Conservation (phyloP, 37 sponge, comb jelly and placozoan genomes). For the Bolinopsis microptera region DNA sequence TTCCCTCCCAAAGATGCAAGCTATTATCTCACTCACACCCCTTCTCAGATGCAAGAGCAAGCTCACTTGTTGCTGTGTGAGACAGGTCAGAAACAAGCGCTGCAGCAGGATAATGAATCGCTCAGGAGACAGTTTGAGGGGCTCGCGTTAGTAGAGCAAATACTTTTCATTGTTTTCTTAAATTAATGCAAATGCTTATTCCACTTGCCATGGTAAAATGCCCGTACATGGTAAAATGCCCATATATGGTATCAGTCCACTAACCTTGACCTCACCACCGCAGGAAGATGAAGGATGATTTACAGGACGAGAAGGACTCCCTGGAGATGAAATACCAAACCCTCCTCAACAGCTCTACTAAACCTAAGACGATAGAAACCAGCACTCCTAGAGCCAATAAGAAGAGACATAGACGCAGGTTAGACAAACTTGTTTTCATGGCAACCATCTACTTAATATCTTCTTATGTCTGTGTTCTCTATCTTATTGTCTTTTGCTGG, state of each 20-base stretch:
- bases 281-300: slow-evolving; percentile 64
- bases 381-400: slow-evolving; percentile 24
- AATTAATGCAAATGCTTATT: no score
- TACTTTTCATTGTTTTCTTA: neutral
- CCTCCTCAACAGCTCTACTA: slow-evolving; percentile 1
- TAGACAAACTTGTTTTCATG: neutral
- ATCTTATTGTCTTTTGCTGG: neutral
- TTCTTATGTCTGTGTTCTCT: neutral
- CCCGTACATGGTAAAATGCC: no score
- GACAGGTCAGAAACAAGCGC: slow-evolving; percentile 63
- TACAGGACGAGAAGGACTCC: slow-evolving; percentile 64
- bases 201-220: no score
- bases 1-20: no score
- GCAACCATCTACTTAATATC: neutral
- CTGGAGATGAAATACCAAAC: slow-evolving; percentile 57
- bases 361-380: neutral
- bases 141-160: neutral
- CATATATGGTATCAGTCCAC: no score
- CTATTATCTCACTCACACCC: no score
- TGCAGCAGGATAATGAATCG: slow-evolving; percentile 51
- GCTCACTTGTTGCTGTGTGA: slow-evolving; percentile 64
- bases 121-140: slow-evolving; percentile 47
- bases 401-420: slow-evolving; percentile 53
- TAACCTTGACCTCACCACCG: no score
- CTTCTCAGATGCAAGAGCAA: slow-evolving; percentile 53